Base-by-base conservation (phyloP, 2,797 vertebrate species). In the Sebastes iracundus region DNA sequence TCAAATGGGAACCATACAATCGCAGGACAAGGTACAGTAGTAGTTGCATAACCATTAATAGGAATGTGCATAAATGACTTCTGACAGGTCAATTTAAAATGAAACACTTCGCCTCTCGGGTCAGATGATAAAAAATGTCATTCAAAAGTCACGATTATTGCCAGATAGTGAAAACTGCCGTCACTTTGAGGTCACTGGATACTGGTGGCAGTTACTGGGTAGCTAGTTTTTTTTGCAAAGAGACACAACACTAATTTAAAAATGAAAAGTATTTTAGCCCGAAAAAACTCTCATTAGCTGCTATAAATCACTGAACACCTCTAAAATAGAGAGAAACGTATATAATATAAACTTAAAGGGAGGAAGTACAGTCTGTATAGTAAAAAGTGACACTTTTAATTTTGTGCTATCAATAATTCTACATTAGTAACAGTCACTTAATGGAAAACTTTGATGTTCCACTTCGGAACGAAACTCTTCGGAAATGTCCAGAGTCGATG, bases 51-150 rank as follows among this genome's bases (percentile, higher is more conserved):
- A 90, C 76, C 82, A 77, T 91, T 55, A 60, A 82, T 10, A 87
- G 91, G 92, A 93, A 94, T 92, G 93, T 94, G 88, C 84, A 90
- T 87, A 87, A 90, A 85, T 79, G 16, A 87, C 75, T 71, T 88
- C 38, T 46, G 69, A 72, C 55, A 64, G 42, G 64, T 84, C 60
- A 64, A 71, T 46, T 81, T 33, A 33, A 81, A 82, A 75, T 52
- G 0, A 80, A 66, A 80, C 28, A 52, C 14, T 33, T 60, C 2
- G 4, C 56, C 35, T 77, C 53, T 70, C 16, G 52, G 66, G 16
- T 82, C 72, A 70, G 11, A 52, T 35, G 9, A 82, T 78, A 66
- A 30, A 82, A 74, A 80, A 52, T 1, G 6, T 81, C 77, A 90
- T 89, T 92, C 86, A 90, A 72, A 85, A 81, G 85, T 90, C 82